These are phyloP conservation scores for Psilopogon haemacephalus DNA, from an alignment of 2,113 vertebrate genomes.

Conservation along the genomic window DNA sequence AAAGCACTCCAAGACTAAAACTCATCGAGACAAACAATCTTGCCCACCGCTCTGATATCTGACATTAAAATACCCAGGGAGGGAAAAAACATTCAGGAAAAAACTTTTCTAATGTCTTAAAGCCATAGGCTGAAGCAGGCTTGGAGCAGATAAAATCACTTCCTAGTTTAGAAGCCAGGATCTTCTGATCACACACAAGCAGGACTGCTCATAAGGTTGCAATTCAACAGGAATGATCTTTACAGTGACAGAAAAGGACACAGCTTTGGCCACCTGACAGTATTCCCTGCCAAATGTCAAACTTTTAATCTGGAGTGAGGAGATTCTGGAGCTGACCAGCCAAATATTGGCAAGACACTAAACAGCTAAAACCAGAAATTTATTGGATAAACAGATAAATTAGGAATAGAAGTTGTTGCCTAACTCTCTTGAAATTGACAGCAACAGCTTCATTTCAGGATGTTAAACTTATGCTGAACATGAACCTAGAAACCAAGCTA, in stretches of 20 bases:
- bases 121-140: not conserved
- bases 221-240: not conserved
- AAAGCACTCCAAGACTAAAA: not conserved
- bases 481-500: not conserved
- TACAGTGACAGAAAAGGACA: not conserved
- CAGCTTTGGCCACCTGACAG: not conserved
- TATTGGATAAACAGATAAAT: not conserved
- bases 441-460: not conserved
- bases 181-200: not conserved
- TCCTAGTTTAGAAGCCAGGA: not conserved
- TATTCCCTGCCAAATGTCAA: not conserved
- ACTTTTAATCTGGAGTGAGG: not conserved
- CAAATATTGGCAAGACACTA: not conserved
- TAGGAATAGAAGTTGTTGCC: not conserved
- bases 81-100: not conserved
- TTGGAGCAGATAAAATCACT: not conserved
- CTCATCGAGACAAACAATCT: rapidly evolving
- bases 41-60: not conserved
- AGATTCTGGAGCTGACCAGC: not conserved
- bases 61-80: not conserved
- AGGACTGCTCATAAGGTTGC: not conserved
- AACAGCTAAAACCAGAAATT: not conserved
- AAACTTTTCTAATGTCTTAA: not conserved
- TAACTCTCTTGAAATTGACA: not conserved
- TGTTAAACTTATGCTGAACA: not conserved